phyloP scores from a whole-genome alignment of 2,797 vertebrate species.

The Hoplostethus atlanticus region DNA sequence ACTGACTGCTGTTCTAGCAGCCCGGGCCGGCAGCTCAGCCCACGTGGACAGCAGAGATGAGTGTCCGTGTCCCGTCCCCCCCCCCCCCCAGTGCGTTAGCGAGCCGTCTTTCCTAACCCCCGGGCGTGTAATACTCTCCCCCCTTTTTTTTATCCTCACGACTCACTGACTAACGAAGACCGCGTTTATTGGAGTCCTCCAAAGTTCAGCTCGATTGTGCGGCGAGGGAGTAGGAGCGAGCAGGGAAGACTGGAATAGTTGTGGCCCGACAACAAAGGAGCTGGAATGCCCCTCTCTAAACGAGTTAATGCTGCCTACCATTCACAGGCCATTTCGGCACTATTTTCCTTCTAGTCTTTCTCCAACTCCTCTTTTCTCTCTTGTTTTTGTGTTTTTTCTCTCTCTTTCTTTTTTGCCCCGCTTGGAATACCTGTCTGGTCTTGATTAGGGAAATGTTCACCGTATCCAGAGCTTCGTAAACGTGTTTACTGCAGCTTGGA shows the following conservation, averaged over 20 bases:
- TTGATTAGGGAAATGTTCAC: slow-evolving; percentile 46
- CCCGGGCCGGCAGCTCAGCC: background rate
- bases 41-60: slow-evolving; percentile 10
- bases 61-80: slow-evolving; percentile 29
- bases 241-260: slow-evolving; percentile 63
- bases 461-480: slow-evolving; percentile 34
- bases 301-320: slow-evolving; percentile 57
- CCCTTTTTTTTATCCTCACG: slow-evolving; percentile 9
- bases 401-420: slow-evolving; percentile 23
- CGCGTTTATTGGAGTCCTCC: slow-evolving; percentile 55
- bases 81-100: too few relatives aligned
- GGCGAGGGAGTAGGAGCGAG: slow-evolving; percentile 54
- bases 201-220: slow-evolving; percentile 61
- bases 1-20: background rate
- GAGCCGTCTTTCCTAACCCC: slow-evolving; percentile 24
- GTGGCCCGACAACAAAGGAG: slow-evolving; percentile 65
- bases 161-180: background rate
- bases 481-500: slow-evolving; percentile 50
- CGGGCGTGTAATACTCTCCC: slow-evolving; percentile 32
- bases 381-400: background rate
- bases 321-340: slow-evolving; percentile 25
- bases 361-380: slow-evolving; percentile 17
- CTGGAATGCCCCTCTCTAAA: slow-evolving; percentile 63
- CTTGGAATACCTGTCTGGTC: slow-evolving; percentile 42
- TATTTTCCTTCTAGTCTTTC: slow-evolving; percentile 4